Percentiles rank a stretch among this genome's conserved stretches.
Evolutionary conservation across 2,113 vertebrate genomes (phyloP).

Genomic region (Lasiurus cinereus): DNA sequence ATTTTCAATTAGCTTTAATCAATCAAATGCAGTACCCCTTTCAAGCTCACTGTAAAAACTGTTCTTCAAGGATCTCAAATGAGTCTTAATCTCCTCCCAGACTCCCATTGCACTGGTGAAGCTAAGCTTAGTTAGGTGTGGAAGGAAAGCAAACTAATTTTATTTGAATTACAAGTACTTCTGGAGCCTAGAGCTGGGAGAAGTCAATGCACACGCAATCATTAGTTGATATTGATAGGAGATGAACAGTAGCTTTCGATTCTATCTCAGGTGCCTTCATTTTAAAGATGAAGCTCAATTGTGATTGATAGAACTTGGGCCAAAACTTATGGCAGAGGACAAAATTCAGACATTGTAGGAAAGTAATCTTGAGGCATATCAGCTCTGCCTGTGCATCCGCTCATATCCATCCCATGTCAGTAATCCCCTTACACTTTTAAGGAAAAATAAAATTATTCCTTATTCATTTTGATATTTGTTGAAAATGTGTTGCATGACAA

Average conservation of each 20-base stretch:
- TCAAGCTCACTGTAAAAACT: background rate
- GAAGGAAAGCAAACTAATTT: conserved; percentile 24
- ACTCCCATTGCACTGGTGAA: background rate
- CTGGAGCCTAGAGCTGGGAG: background rate
- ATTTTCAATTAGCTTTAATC: background rate
- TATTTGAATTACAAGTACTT: background rate
- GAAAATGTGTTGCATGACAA: background rate
- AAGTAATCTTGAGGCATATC: background rate
- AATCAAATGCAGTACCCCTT: background rate
- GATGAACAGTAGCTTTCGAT: background rate
- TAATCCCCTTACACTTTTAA: background rate
- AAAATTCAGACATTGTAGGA: background rate
- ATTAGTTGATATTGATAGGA: background rate
- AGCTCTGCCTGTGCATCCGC: background rate
- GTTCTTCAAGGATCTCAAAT: background rate
- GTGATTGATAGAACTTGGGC: background rate
- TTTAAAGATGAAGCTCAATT: background rate
- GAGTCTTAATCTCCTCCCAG: background rate
- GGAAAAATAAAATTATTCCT: too few relatives aligned
- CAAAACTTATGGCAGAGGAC: background rate
- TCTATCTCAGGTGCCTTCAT: background rate
- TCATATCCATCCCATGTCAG: background rate
- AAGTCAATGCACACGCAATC: background rate
- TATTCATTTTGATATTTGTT: background rate
- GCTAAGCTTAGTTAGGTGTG: background rate